phyloP scores from a whole-genome alignment of 1,140 invertebrate genomes.

The Antheraea mylitta region DNA sequence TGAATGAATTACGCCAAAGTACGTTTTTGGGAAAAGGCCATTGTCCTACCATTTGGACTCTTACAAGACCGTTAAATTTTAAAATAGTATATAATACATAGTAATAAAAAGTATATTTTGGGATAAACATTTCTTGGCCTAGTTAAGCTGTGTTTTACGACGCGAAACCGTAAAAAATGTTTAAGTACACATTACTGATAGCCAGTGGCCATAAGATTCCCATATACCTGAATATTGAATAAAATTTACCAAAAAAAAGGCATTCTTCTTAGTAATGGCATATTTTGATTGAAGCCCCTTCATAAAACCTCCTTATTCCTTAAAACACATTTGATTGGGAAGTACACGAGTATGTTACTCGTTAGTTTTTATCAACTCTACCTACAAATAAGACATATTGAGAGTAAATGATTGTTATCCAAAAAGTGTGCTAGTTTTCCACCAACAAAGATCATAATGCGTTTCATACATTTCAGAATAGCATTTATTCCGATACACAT shows the following conservation, averaged over 20 bases:
- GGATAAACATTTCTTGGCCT: background rate
- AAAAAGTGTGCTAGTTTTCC: slow-evolving; percentile 45
- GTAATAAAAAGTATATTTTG: background rate
- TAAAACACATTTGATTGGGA: too few species aligned
- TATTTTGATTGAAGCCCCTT: too few species aligned
- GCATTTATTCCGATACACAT: slow-evolving; percentile 28
- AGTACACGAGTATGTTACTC: slow-evolving; percentile 7
- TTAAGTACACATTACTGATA: background rate
- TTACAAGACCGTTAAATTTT: too few species aligned
- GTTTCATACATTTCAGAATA: slow-evolving; percentile 24
- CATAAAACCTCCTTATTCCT: too few species aligned
- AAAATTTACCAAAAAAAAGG: too few species aligned
- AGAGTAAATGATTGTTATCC: slow-evolving; percentile 33
- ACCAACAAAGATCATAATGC: slow-evolving; percentile 22
- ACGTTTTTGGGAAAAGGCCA: too few species aligned
- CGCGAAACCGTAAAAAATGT: background rate
- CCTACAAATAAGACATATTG: slow-evolving; percentile 39
- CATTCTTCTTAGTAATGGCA: too few species aligned
- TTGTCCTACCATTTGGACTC: too few species aligned
- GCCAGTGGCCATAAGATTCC: too few species aligned
- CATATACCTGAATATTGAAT: too few species aligned
- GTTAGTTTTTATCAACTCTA: slow-evolving; percentile 3
- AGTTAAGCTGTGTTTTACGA: background rate
- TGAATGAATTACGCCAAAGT: too few species aligned
- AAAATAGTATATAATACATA: too few species aligned